These are phyloP conservation scores for Stenolophus ochropezus DNA, from an alignment of 2,888 invertebrate genomes.

Conservation along the genomic window DNA sequence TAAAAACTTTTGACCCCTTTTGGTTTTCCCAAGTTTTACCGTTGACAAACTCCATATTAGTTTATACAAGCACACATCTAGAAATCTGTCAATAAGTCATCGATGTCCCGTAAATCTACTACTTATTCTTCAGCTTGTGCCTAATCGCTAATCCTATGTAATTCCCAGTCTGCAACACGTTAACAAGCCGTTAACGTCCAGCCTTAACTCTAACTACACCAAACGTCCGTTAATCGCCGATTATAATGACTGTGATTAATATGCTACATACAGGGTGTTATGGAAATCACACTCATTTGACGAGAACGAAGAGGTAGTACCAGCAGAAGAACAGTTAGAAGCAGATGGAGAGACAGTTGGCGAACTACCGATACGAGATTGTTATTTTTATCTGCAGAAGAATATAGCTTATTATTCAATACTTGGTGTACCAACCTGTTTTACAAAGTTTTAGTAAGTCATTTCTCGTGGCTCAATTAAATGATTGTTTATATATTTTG, in stretches of 20 bases:
- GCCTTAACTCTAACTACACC: slow-evolving; percentile 4
- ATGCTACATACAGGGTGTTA: slow-evolving; percentile 32
- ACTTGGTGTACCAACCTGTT: no score
- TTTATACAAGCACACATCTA: no score
- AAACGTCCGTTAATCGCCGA: slow-evolving; percentile 27
- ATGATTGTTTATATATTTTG: no score
- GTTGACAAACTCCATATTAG: no score
- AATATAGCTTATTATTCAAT: no score
- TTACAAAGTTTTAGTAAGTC: no score
- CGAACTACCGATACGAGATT: no score
- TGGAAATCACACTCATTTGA: slow-evolving; percentile 17
- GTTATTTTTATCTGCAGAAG: no score
- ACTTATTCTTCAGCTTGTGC: not conserved
- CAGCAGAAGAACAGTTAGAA: not conserved
- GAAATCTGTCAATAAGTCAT: not conserved
- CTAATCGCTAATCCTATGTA: not conserved
- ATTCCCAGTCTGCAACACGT: slow-evolving; percentile 7
- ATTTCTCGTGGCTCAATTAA: no score
- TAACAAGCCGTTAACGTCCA: slow-evolving; percentile 35
- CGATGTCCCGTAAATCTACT: not conserved
- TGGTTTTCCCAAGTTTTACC: no score
- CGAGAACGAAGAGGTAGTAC: not conserved
- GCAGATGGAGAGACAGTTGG: not conserved
- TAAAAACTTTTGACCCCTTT: no score
- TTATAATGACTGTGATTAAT: slow-evolving; percentile 45